Evolutionary conservation across 2,113 vertebrate species (phyloP).

Genomic region (Thamnophis sirtalis): DNA sequence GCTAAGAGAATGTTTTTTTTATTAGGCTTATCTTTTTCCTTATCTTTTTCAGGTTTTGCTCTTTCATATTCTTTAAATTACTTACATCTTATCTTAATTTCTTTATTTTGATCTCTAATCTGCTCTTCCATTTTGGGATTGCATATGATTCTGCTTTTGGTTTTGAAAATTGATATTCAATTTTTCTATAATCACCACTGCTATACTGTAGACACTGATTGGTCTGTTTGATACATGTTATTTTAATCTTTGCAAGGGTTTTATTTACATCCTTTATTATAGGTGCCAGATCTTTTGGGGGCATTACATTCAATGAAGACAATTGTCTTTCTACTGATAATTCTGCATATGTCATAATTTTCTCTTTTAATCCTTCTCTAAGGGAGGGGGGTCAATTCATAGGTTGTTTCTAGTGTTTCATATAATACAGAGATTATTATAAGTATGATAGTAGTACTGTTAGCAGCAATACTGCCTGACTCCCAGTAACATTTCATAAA

Average conservation of each 20-base stretch:
- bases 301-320: background rate
- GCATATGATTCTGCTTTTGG: background rate
- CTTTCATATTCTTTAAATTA: background rate
- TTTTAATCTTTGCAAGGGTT: background rate
- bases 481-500: background rate
- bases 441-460: background rate
- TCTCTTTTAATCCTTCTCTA: background rate
- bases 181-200: background rate
- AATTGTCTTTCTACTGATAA: background rate
- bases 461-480: background rate
- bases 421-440: background rate
- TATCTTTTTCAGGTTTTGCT: background rate
- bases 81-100: background rate
- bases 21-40: background rate
- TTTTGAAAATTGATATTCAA: background rate
- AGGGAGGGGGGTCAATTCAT: background rate
- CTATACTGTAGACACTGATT: background rate
- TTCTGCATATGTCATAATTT: background rate
- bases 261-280: background rate
- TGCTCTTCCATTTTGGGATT: background rate
- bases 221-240: background rate
- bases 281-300: background rate
- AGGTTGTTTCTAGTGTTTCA: background rate
- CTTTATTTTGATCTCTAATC: background rate
- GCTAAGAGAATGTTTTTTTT: background rate